Evolutionary conservation across 2,888 invertebrate species (phyloP), one percentile per base, ranked within the genome.

Genomic region (Pseudococcus longispinus): DNA sequence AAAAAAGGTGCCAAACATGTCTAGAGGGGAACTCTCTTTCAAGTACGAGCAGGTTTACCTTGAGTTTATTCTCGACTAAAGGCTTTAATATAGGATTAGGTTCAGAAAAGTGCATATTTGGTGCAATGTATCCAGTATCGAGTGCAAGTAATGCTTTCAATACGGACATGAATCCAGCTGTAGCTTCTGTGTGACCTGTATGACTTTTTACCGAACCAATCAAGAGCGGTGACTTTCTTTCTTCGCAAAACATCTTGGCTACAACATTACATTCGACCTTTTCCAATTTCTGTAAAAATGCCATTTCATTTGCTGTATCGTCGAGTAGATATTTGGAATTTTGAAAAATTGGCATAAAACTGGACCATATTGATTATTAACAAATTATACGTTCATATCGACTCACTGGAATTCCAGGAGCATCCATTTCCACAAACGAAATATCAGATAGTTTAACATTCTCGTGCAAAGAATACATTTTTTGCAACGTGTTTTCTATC

Each of bases 121-220:
- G 89, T 8, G 90, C 90, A 87, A 90, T 90, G 13, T 88, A 84
- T 8, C 89, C 90, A 3, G 88, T 88, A 55, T 90, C 89, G 87
- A 89, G 87, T 11, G 89, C 89, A 37, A 90, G 88, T 26, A 90
- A 70, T 0, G 89, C 91, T 90, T 93, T 93, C 15, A 91, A 91
- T 51, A 93, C 88, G 3, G 92, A 91, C 60, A 92, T 91, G 26
- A 93, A 89, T 55, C 91, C 89, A 6, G 90, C 89, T 55, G 90
- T 89, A 18, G 92, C 92, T 89, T 93, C 93, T 6, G 93, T 91
- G 89, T 94, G 93, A 2, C 93, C 93, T 91, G 93, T 92, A 90
- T 93, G 93, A 60, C 93, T 92, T 89, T 93, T 93, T 60, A 93
- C 92, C 0, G 93, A 93, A 15, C 93, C 93, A 87, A 93, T 91